Conservation (phyloP, 2,888 invertebrate genomes). For the Drosophila seclusa region DNA sequence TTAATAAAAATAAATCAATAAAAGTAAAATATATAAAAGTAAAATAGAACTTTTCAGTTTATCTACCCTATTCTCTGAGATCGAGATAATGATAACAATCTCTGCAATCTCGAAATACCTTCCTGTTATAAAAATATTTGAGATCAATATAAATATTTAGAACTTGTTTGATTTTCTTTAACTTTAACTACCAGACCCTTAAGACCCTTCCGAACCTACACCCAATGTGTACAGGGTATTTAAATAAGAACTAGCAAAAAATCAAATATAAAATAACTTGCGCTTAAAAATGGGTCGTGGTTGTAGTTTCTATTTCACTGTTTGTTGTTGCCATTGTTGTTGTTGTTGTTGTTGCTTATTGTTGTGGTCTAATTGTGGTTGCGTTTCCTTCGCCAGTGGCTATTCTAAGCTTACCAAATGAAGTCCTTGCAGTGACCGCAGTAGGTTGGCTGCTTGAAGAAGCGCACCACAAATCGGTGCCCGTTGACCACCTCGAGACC, state of each 20-base stretch:
- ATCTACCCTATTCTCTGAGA: no score
- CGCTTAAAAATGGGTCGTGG: conserved; percentile 19
- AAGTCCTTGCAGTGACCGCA: conserved; percentile 99
- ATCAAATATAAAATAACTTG: not conserved
- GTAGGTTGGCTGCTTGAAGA: conserved; percentile 94
- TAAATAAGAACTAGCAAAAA: conserved; percentile 4
- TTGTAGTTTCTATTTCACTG: not conserved
- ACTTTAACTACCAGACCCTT: not conserved
- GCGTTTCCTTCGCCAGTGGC: conserved; percentile 4
- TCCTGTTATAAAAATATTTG: no score
- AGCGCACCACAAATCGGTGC: conserved; percentile 82
- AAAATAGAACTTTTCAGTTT: no score
- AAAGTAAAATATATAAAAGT: no score
- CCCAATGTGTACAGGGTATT: not conserved
- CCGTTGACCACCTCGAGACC: conserved; percentile 82
- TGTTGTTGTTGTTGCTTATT: conserved; percentile 2
- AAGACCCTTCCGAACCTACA: not conserved
- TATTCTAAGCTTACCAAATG: conserved; percentile 93
- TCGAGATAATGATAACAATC: no score
- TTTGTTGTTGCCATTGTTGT: conserved; percentile 4
- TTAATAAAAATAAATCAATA: no score
- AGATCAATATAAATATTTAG: no score
- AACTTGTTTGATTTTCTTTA: not conserved
- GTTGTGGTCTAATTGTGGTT: not conserved
- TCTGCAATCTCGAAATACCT: no score